Evolutionary conservation across 2,797 vertebrate species (phyloP).

Genomic region (Mus minutoides): DNA sequence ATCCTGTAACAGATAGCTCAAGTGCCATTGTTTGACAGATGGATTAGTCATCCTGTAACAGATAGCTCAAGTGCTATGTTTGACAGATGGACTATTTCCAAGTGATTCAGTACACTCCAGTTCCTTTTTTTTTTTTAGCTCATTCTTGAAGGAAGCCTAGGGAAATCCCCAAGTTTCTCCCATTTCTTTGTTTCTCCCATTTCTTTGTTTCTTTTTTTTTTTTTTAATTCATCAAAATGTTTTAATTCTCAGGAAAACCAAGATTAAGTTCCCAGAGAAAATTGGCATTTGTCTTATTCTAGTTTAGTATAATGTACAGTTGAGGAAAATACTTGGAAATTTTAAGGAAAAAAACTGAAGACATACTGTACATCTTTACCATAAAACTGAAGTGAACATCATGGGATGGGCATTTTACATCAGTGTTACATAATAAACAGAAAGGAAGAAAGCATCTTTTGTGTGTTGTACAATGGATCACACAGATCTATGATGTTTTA

Average conservation of each 20-base stretch:
- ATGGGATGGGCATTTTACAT: constrained; percentile 49
- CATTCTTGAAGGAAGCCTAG: not conserved
- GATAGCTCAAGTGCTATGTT: not conserved
- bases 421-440: constrained; percentile 54
- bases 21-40: not conserved
- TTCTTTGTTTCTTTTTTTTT: too few relatives aligned
- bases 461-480: not conserved
- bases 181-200: not conserved
- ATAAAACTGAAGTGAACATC: not conserved
- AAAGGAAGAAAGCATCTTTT: constrained; percentile 45
- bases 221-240: not conserved
- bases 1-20: not conserved
- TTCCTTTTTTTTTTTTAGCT: not conserved
- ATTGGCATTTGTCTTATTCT: not conserved
- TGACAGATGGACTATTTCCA: not conserved
- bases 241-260: constrained; percentile 14
- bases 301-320: not conserved
- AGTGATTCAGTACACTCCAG: not conserved
- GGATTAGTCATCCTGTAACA: not conserved
- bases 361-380: not conserved
- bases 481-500: constrained; percentile 25
- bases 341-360: not conserved
- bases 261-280: not conserved
- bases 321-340: not conserved
- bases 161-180: not conserved